Evolutionary conservation across 2,797 vertebrate species (phyloP).

Genomic region (Cottoperca gobio): DNA sequence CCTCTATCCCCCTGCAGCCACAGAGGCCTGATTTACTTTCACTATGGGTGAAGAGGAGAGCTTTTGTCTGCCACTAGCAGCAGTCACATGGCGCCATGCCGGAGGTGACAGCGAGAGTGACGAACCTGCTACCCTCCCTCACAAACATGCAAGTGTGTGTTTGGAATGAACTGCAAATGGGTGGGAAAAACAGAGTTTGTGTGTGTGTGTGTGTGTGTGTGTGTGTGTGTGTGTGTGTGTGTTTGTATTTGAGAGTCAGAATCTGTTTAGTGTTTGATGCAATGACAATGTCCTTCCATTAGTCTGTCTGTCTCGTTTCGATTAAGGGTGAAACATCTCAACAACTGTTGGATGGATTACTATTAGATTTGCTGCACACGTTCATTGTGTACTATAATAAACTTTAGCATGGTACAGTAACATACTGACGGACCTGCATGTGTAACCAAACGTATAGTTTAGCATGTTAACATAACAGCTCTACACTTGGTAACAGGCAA

Average conservation of each 20-base stretch:
- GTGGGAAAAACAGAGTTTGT: conserved; percentile 2
- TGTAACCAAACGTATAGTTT: background rate
- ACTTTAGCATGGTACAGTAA: background rate
- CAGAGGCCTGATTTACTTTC: conserved; percentile 69
- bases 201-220: conserved; percentile 4
- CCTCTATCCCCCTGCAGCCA: conserved; percentile 44
- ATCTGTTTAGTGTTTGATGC: background rate
- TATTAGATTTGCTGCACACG: conserved; percentile 17
- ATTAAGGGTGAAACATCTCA: conserved; percentile 3
- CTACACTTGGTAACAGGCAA: too few relatives aligned
- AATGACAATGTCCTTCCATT: background rate
- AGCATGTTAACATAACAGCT: background rate
- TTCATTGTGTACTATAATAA: background rate
- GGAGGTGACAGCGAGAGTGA: conserved; percentile 46
- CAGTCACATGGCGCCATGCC: conserved; percentile 58
- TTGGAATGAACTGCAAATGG: conserved; percentile 27
- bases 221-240: background rate
- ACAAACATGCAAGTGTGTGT: conserved; percentile 20
- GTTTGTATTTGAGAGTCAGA: conserved; percentile 5
- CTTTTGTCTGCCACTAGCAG: conserved; percentile 71
- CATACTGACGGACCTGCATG: background rate
- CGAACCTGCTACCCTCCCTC: conserved; percentile 31
- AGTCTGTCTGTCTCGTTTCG: background rate
- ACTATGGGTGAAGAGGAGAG: conserved; percentile 54
- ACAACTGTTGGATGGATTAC: background rate